phyloP scores from a whole-genome alignment of 2,797 vertebrate species.

The Hipposideros larvatus region DNA sequence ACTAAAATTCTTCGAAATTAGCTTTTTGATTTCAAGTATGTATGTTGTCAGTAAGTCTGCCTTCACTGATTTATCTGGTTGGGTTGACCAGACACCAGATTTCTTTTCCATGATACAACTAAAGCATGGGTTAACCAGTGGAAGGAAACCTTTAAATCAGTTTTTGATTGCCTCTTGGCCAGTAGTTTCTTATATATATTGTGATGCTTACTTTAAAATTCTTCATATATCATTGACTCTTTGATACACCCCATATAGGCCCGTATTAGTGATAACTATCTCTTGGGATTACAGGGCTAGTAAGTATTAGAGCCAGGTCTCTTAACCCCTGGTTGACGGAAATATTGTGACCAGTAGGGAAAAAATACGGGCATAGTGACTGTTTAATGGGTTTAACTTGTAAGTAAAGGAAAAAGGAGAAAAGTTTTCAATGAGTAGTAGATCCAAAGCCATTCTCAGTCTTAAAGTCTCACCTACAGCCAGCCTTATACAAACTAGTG shows the following conservation, averaged over 20 bases:
- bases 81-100: background rate
- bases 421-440: background rate
- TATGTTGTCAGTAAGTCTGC: background rate
- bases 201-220: background rate
- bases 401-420: background rate
- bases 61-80: background rate
- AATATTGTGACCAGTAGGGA: background rate
- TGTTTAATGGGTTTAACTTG: background rate
- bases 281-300: background rate
- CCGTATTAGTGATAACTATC: background rate
- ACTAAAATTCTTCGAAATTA: background rate
- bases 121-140: background rate
- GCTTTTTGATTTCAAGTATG: background rate
- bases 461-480: background rate
- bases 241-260: background rate
- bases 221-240: background rate
- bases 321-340: background rate
- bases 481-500: background rate
- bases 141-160: background rate
- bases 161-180: background rate
- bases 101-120: conserved; percentile 16
- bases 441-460: background rate
- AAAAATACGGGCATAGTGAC: background rate
- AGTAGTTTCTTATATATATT: background rate
- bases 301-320: background rate